Evolutionary conservation across 2,113 vertebrate species (phyloP).

Genomic region (Lophotis ruficrista): DNA sequence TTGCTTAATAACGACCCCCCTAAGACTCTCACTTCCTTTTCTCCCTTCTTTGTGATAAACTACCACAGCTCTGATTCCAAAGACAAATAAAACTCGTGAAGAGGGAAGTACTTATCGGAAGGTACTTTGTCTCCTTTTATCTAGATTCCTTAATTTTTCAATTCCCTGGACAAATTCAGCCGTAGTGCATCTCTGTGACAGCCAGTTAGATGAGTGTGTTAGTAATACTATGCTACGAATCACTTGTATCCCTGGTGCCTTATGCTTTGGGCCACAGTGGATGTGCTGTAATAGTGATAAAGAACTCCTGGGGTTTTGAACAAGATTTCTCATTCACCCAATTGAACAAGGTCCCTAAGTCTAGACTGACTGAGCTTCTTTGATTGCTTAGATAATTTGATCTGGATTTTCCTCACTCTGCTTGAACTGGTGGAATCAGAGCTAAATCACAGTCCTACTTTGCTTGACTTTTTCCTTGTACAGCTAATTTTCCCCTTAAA

Average conservation of each 20-base stretch:
- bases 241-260: background rate
- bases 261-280: background rate
- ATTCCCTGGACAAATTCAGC: background rate
- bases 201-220: background rate
- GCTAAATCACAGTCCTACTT: background rate
- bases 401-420: background rate
- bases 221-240: background rate
- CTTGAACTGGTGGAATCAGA: background rate
- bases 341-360: background rate
- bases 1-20: background rate
- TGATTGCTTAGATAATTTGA: background rate
- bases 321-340: background rate
- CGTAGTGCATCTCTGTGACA: background rate
- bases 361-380: background rate
- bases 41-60: background rate
- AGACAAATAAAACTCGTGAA: background rate
- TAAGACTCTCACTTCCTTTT: background rate
- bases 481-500: background rate
- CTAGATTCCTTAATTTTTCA: background rate
- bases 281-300: background rate
- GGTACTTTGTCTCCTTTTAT: background rate
- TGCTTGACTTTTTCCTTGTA: background rate
- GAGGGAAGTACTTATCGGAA: background rate
- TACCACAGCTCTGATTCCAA: background rate
- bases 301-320: background rate